Evolutionary conservation across 2,113 vertebrate species (phyloP).

Genomic region (Alethe castanea): DNA sequence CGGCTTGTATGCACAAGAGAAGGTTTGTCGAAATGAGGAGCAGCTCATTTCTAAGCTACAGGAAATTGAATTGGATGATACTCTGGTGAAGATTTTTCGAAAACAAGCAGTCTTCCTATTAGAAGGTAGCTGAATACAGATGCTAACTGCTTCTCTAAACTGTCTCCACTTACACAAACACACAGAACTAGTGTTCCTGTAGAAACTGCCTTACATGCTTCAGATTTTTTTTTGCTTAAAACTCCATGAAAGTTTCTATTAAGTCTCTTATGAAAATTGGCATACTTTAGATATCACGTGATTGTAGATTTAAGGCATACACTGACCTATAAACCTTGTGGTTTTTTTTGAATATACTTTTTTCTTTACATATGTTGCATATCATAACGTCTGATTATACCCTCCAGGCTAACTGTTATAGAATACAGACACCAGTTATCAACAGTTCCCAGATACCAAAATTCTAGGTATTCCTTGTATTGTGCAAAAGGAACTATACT

Average conservation of each 20-base stretch:
- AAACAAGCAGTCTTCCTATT: constrained; percentile 93
- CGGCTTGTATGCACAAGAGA: constrained; percentile 95
- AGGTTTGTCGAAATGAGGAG: constrained; percentile 92
- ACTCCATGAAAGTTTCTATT: neutral
- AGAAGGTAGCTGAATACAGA: constrained; percentile 81
- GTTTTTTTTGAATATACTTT: neutral
- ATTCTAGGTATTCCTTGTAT: neutral
- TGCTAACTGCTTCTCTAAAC: constrained; percentile 20
- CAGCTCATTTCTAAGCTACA: constrained; percentile 92
- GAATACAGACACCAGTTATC: neutral
- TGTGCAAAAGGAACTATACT: neutral
- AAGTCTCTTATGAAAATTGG: neutral
- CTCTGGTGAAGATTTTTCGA: constrained; percentile 91
- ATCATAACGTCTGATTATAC: neutral
- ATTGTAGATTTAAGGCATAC: neutral
- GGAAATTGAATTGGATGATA: constrained; percentile 87
- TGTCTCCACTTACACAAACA: neutral
- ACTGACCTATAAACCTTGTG: neutral
- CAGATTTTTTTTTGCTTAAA: neutral
- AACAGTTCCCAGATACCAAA: neutral
- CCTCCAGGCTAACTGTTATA: neutral
- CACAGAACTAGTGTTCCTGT: neutral
- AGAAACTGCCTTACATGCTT: neutral
- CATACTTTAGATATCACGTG: neutral
- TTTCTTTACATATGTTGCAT: neutral